Evolutionary conservation across 2,797 vertebrate genomes (phyloP).

Genomic region (Falco cherrug): DNA sequence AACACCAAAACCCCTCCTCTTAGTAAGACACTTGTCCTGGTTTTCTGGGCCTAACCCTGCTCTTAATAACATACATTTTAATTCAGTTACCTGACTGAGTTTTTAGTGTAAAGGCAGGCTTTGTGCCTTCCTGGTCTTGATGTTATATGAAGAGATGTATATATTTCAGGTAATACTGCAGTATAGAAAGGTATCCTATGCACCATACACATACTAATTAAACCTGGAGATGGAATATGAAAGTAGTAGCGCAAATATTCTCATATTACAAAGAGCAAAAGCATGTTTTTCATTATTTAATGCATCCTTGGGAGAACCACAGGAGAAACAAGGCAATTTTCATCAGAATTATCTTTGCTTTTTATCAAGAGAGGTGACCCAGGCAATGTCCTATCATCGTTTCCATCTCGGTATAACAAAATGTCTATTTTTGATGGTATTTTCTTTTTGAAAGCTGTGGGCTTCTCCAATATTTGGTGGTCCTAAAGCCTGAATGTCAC

Average conservation of each 20-base stretch:
- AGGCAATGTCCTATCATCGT: background rate
- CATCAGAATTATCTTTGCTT: constrained; percentile 28
- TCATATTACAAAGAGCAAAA: background rate
- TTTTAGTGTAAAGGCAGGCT: background rate
- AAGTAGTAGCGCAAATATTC: background rate
- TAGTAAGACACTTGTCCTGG: background rate
- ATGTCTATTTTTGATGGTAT: background rate
- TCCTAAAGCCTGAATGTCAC: background rate
- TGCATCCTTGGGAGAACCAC: background rate
- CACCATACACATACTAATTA: background rate
- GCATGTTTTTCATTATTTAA: background rate
- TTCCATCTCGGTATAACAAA: background rate
- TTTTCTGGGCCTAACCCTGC: background rate
- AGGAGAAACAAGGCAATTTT: constrained; percentile 24
- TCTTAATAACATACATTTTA: background rate
- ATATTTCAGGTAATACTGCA: background rate
- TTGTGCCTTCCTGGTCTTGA: background rate
- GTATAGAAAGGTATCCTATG: background rate
- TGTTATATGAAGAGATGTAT: background rate
- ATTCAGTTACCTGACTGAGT: background rate
- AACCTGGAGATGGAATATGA: background rate
- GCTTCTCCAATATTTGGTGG: background rate
- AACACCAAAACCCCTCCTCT: background rate
- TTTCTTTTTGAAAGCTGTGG: background rate
- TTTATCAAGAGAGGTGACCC: constrained; percentile 6